Evolutionary conservation across 2,113 vertebrate species (phyloP).

Genomic region (Felis chaus): DNA sequence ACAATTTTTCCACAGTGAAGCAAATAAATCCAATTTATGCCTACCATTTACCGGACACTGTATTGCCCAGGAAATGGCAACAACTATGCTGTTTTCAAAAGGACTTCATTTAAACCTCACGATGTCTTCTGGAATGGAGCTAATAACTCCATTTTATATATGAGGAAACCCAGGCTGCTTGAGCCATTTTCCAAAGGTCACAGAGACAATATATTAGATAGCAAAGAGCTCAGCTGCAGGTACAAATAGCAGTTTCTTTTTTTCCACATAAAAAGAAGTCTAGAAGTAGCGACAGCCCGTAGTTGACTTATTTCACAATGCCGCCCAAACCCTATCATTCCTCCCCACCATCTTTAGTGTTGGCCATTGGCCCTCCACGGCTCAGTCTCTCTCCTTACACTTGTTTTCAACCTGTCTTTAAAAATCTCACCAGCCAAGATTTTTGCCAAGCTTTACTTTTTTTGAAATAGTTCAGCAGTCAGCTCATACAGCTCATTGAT

Average conservation of each 20-base stretch:
- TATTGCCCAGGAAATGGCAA: background rate
- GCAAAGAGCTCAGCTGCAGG: background rate
- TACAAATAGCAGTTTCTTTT: background rate
- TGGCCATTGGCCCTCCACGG: background rate
- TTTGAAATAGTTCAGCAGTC: constrained; percentile 49
- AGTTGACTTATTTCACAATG: background rate
- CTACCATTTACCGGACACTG: background rate
- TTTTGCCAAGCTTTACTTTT: constrained; percentile 46
- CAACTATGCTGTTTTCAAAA: background rate
- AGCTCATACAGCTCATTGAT: background rate
- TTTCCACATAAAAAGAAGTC: background rate
- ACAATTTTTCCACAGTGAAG: background rate
- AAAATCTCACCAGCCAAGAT: background rate
- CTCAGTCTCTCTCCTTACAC: background rate
- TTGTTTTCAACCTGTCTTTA: background rate
- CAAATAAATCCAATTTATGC: background rate
- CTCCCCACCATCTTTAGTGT: background rate
- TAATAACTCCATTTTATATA: background rate
- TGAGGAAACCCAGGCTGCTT: background rate
- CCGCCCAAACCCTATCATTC: background rate
- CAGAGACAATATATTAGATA: background rate
- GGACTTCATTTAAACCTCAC: background rate
- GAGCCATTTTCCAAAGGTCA: background rate
- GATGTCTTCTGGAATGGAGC: background rate
- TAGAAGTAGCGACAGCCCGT: background rate